Evolutionary conservation across 2,888 invertebrate genomes (phyloP), one percentile per base, ranked within the genome.

Genomic region (Gonocerus acuteangulatus): DNA sequence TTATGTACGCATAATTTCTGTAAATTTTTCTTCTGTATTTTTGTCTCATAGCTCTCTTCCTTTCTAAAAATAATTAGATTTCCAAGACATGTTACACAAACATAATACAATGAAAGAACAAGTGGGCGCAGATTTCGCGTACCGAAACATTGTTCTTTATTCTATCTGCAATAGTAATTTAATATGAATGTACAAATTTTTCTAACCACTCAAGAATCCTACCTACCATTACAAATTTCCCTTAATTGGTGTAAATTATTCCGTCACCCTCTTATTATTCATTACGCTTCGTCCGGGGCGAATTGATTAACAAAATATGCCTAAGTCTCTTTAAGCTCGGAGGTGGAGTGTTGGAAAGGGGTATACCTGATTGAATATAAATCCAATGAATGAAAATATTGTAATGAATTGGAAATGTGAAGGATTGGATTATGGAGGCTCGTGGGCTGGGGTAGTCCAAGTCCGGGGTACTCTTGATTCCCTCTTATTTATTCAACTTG

Each of bases 351-450:
- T 2, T 13, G 48, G 48, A 15, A 22, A 22, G 34, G 23, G 52
- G 4, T 36, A 15, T 36, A 52, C 52, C 52, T 52, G 52, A 52
- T 52, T 52, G 42, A 52, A 52, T 52, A 36, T 36, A 52, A 52
- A 52, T 52, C 52, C 39, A 52, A 52, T 52, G 52, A 52, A 52
- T 52, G 52, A 52, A 52, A 52, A 52, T 52, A 52, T 52, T 52
- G 52, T 52, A 52, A 52, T 52, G 52, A 52, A 52, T 52, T 52
- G 52, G 52, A 52, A 52, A 52, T 52, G 52, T 52, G 52, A 52
- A 16, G 52, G 52, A 52, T 52, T 52, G 52, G 52, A 52, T 52
- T 52, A 52, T 52, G 52, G 42, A 13, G 52, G 34, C 11, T 15
- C 23, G 7, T 4, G 51, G 11, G 36, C 15, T 9, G 39, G 39